Evolutionary conservation across 2,888 invertebrate genomes (phyloP).

Genomic region (Mongoloraphidia duomilia): DNA sequence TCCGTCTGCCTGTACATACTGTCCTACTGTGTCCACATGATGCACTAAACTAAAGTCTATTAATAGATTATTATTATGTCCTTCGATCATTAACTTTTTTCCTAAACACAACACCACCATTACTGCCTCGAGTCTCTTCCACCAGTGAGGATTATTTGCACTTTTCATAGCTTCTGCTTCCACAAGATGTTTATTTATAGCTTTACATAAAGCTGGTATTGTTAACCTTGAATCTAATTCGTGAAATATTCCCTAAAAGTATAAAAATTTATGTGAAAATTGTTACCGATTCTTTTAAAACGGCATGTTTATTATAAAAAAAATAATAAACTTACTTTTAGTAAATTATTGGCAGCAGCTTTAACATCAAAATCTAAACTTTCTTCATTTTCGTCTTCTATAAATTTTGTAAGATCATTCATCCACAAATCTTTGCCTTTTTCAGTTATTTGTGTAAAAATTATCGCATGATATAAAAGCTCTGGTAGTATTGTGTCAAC

Average conservation of each 20-base stretch:
- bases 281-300: too few relatives aligned
- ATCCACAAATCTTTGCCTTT: not conserved
- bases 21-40: not conserved
- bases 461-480: not conserved
- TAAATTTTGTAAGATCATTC: not conserved
- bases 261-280: too few relatives aligned
- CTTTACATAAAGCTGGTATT: slow-evolving; percentile 1
- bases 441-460: slow-evolving; percentile 3
- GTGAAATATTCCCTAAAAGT: not conserved
- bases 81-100: slow-evolving; percentile 21
- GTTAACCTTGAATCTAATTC: not conserved
- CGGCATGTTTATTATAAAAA: too few relatives aligned
- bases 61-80: not conserved
- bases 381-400: slow-evolving; percentile 3
- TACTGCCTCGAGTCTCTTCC: slow-evolving; percentile 41
- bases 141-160: slow-evolving; percentile 24
- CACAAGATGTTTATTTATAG: not conserved
- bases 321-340: not conserved
- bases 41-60: not conserved
- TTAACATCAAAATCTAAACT: slow-evolving; percentile 1
- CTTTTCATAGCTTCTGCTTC: not conserved
- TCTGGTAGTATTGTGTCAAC: not conserved
- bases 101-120: slow-evolving; percentile 36
- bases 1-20: slow-evolving; percentile 1
- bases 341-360: not conserved